Base-by-base conservation (phyloP, 2,113 vertebrate genomes). In the Amblyopsis rosae region DNA sequence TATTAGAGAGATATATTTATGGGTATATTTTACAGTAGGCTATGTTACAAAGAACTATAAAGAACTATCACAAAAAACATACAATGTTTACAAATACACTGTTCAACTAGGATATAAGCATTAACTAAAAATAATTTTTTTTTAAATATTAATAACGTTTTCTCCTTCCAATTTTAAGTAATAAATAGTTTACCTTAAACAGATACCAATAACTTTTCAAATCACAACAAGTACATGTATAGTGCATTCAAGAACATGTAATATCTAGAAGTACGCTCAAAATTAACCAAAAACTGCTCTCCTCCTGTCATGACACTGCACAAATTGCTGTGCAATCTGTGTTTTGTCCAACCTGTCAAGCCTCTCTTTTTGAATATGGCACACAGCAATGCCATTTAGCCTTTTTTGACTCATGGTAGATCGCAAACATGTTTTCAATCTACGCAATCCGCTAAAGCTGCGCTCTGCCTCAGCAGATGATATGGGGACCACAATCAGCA, bases 401-500 rank as follows among this genome's bases (percentile, higher is more conserved):
- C 33, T 62, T 70, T 70, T 70, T 62, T 56, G 68, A 54, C 17
- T 26, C 59, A 59, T 53, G 46, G 47, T 69, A 51, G 67, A 69
- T 60, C 7, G 57, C 67, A 62, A 62, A 49, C 68, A 70, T 56
- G 51, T 62, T 48, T 57, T 70, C 60, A 48, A 55, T 57, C 59
- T 57, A 54, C 10, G 32, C 55, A 59, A 59, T 17, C 54, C 54
- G 16, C 54, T 55, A 55, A 55, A 51, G 46, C 47, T 69, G 15
- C 16, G 16, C 51, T 63, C 60, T 63, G 53, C 60, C 60, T 71
- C 53, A 71, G 60, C 69, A 64, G 69, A 63, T 56, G 60, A 64
- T 62, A 62, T 63, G 54, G 59, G 73, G 61, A 70, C 73, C 49
- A 70, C 56, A 32, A 70, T 70, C 48, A 76, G 48, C 62, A 75